Evolutionary conservation across 2,113 vertebrate genomes (phyloP).

Genomic region (Mus musculus): DNA sequence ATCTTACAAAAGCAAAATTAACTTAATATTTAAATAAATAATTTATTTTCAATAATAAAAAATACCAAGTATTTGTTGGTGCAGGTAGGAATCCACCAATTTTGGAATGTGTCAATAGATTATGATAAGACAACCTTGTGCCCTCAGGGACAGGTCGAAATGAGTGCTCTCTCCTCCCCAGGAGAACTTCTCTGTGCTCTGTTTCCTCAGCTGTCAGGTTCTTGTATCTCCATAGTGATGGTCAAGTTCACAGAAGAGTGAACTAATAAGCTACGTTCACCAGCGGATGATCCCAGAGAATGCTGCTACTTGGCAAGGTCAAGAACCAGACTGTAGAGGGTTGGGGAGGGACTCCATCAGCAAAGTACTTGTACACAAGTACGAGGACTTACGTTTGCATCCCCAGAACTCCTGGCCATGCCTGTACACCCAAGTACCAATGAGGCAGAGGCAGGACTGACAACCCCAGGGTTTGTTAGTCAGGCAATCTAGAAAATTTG

Average conservation of each 20-base stretch:
- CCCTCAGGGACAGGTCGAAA: too few relatives aligned
- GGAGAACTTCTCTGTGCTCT: neutral
- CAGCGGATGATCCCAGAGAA: neutral
- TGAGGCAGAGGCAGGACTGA: neutral
- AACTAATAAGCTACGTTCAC: neutral
- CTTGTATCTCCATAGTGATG: neutral
- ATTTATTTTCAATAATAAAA: neutral
- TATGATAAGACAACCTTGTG: neutral
- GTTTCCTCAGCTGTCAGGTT: neutral
- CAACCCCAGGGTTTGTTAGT: neutral
- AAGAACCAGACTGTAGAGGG: neutral
- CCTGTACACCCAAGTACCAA: neutral
- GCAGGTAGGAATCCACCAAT: neutral
- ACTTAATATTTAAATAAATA: neutral
- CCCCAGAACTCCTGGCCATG: too few relatives aligned
- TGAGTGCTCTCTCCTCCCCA: neutral
- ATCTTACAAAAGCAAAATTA: neutral
- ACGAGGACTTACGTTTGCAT: neutral
- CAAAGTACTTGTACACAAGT: neutral
- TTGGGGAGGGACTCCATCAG: neutral
- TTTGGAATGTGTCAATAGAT: constrained; percentile 4
- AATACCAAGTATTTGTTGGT: neutral
- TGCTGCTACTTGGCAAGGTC: neutral
- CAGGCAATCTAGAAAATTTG: neutral
- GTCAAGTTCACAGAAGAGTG: neutral